phyloP scores from a whole-genome alignment of 2,797 vertebrate genomes.

The Rhynchotus rufescens region DNA sequence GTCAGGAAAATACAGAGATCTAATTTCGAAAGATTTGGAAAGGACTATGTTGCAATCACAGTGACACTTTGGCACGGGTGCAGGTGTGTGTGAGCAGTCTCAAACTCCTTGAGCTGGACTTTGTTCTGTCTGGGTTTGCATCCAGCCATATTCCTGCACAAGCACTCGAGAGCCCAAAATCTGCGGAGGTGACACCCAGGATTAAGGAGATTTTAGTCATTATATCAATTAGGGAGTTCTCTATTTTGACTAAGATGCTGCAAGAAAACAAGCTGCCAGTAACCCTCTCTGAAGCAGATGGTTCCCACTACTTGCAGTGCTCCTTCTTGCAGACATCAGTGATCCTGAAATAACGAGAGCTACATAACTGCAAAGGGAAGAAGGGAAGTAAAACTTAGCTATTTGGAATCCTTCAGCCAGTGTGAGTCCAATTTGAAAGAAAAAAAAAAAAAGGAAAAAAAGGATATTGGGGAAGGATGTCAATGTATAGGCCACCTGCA shows the following conservation, averaged over 20 bases:
- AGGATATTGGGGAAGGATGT: not conserved
- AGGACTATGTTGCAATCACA: not conserved
- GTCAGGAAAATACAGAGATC: constrained; percentile 10
- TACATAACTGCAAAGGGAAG: constrained; percentile 44
- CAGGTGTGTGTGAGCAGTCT: not conserved
- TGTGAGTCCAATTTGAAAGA: not conserved
- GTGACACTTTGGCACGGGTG: not conserved
- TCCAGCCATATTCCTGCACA: constrained; percentile 42
- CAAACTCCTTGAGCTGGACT: not conserved
- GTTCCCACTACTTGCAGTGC: constrained; percentile 73
- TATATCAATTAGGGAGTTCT: constrained; percentile 64
- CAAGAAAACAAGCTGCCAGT: constrained; percentile 65
- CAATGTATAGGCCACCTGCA: not conserved
- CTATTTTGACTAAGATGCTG: constrained; percentile 69
- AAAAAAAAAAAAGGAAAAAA: not conserved
- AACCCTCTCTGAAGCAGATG: constrained; percentile 75
- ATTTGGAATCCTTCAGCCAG: not conserved
- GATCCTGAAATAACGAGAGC: constrained; percentile 70
- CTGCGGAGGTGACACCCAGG: constrained; percentile 39
- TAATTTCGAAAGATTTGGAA: not conserved
- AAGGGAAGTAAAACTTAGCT: constrained; percentile 2
- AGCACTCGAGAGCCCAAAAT: constrained; percentile 36
- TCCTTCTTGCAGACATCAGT: constrained; percentile 54
- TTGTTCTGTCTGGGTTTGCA: constrained; percentile 41
- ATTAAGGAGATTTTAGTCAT: constrained; percentile 51